These are phyloP conservation scores for Omphaloscelis lunosa DNA, from an alignment of 2,888 invertebrate genomes.

Conservation along the genomic window DNA sequence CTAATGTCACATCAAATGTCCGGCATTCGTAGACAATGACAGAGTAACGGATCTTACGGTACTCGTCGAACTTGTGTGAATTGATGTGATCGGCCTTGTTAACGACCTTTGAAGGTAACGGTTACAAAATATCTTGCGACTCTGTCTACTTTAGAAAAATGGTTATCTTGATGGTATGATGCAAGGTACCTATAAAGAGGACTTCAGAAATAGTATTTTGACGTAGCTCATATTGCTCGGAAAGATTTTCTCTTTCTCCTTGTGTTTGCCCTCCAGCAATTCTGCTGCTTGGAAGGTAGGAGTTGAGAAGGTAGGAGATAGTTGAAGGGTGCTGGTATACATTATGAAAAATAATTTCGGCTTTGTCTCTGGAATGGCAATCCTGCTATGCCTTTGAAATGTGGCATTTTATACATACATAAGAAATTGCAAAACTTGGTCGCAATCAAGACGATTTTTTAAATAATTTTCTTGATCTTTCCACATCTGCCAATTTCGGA, in stretches of 20 bases:
- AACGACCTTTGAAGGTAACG: slow-evolving; percentile 12
- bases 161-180: not conserved
- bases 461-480: not conserved
- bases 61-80: slow-evolving; percentile 21
- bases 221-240: not conserved
- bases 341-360: too few species aligned
- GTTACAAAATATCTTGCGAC: slow-evolving; percentile 19
- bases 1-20: slow-evolving; percentile 41
- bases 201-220: not conserved
- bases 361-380: not conserved
- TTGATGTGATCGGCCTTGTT: slow-evolving; percentile 28
- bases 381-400: not conserved
- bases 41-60: slow-evolving; percentile 17
- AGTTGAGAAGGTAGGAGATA: too few species aligned
- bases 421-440: too few species aligned
- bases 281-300: too few species aligned
- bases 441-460: not conserved
- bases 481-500: slow-evolving; percentile 4
- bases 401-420: too few species aligned
- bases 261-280: too few species aligned
- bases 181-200: too few species aligned
- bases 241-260: too few species aligned
- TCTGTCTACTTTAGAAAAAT: not conserved
- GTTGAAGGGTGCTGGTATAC: too few species aligned
- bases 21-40: slow-evolving; percentile 35